phyloP scores from a whole-genome alignment of 2,888 invertebrate genomes.

The Smittia aterrima region DNA sequence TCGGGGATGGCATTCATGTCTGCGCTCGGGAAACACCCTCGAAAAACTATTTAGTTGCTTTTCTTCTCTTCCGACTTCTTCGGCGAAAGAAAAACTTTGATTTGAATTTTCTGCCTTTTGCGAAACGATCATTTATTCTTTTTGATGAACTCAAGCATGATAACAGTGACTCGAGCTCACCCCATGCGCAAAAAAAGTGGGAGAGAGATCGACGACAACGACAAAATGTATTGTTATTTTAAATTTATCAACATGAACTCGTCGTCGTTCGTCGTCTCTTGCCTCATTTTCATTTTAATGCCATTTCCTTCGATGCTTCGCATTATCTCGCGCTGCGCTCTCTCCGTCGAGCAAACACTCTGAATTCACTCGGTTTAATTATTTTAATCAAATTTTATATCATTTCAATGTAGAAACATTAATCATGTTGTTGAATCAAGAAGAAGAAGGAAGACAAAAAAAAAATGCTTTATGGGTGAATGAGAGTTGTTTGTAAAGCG shows the following conservation, averaged over 20 bases:
- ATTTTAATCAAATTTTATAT: constrained; percentile 42
- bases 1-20: constrained; percentile 7
- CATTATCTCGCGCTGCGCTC: background rate
- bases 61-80: background rate
- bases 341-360: background rate
- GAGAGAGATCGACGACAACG: too few species aligned
- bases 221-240: constrained; percentile 12
- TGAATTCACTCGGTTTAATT: constrained; percentile 38
- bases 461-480: constrained; percentile 26
- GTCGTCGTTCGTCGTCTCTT: too few species aligned
- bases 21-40: constrained; percentile 9
- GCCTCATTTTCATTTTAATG: constrained; percentile 24
- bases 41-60: constrained; percentile 8
- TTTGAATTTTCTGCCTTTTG: constrained; percentile 12
- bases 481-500: constrained; percentile 13
- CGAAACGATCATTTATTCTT: constrained; percentile 16
- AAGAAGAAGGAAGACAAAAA: background rate
- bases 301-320: constrained; percentile 7
- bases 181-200: background rate
- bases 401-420: constrained; percentile 42
- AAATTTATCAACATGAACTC: constrained; percentile 14
- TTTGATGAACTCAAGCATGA: constrained; percentile 28
- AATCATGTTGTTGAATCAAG: constrained; percentile 36
- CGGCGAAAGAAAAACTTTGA: constrained; percentile 8
- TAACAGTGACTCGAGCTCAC: constrained; percentile 7